Conservation (phyloP, 2,113 vertebrate species). For the Alectura lathami region DNA sequence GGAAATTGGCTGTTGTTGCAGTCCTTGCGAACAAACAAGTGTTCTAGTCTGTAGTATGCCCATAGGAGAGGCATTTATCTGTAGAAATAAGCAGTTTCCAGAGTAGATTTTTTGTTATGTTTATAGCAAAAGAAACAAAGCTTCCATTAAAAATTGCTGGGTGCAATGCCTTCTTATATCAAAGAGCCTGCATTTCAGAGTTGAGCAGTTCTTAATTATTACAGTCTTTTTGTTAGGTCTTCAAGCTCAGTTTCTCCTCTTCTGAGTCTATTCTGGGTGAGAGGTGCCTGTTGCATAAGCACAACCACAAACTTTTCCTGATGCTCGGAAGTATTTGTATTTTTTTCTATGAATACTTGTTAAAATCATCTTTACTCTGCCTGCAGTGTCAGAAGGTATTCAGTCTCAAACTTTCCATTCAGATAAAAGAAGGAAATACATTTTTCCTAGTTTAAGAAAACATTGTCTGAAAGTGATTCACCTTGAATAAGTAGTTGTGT, state of each 20-base stretch:
- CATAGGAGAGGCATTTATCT: not conserved
- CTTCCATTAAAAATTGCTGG: not conserved
- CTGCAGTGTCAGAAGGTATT: not conserved
- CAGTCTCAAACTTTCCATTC: not conserved
- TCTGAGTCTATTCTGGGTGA: not conserved
- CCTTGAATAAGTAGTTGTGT: not conserved
- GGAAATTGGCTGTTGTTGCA: not conserved
- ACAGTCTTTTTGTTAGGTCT: rapidly evolving
- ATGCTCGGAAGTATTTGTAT: rapidly evolving
- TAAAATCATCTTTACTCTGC: not conserved
- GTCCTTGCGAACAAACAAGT: not conserved
- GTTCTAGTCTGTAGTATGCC: not conserved
- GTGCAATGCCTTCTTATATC: not conserved
- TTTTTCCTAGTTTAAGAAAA: not conserved
- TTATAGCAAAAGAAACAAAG: not conserved
- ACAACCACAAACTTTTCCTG: not conserved
- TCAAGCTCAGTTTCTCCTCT: not conserved
- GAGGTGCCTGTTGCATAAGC: not conserved
- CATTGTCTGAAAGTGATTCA: not conserved
- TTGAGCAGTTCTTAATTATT: not conserved
- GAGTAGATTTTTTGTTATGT: not conserved
- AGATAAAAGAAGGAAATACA: not conserved
- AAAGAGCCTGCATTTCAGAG: not conserved
- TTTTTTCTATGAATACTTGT: not conserved
- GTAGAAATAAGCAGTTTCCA: not conserved